Evolutionary conservation across 2,888 invertebrate genomes (phyloP), one percentile per base, ranked within the genome.

Genomic region (Xestoiulus laeticollis): DNA sequence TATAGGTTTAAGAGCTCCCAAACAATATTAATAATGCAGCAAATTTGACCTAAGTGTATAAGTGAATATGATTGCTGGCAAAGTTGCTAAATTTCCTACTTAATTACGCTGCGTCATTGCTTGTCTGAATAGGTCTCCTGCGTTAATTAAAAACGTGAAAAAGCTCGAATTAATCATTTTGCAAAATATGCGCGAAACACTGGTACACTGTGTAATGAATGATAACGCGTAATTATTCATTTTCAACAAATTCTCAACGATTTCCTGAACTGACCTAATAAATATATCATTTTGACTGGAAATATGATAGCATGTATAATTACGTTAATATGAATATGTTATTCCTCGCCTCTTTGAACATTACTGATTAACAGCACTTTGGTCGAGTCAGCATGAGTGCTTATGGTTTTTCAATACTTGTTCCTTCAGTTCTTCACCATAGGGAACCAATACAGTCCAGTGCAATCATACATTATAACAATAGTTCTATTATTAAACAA

Each of bases 251-350:
- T n/a, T 59, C 19, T n/a, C 19, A 59, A 1, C 4, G 5, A 59
- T 59, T 59, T 59, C 59, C 59, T 59, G 59, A 59, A 59, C 59
- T 59, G 59, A 59, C 59, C 59, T 59, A 59, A 59, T 59, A 59
- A 59, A 59, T 59, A 48, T 48, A 48, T 48, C 48, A 48, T 48
- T 48, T 48, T 48, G 48, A 48, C 12, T 48, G 19, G 14, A 48
- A 48, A 48, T 12, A 48, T 19, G 59, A n/a, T 59, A 59, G 59
- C n/a, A 38, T 59, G 59, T 19, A 19, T 59, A 59, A 59, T 59
- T 59, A 59, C n/a, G n/a, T 4, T n/a, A 59, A 19, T 59, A 59
- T n/a, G 19, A 59, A 59, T 59, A 16, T 19, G 59, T 59, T 59
- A 59, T 59, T 59, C 19, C n/a, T n/a, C 59, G 1, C 22, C n/a